Conservation (phyloP, 2,888 invertebrate genomes). For the Apodemia zela region DNA sequence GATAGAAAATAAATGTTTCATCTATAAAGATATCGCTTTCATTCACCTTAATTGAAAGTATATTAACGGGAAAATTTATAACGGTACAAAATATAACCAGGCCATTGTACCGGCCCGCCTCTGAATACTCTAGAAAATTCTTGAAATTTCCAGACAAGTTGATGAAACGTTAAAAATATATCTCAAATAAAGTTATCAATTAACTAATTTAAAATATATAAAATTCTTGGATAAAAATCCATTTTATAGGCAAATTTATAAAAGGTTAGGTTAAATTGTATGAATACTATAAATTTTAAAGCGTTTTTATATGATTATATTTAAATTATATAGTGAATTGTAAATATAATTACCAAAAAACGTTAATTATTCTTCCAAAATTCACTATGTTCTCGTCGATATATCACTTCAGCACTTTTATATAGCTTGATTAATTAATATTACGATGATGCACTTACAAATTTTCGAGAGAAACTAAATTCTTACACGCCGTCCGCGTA, state of each 20-base stretch:
- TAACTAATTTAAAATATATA: neutral
- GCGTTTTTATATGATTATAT: no score
- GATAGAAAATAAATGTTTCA: neutral
- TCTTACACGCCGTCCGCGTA: slow-evolving; percentile 64
- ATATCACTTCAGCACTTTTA: slow-evolving; percentile 50
- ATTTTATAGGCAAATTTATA: no score
- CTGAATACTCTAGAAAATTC: slow-evolving; percentile 60
- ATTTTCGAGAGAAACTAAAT: slow-evolving; percentile 69
- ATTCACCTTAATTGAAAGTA: slow-evolving; percentile 28
- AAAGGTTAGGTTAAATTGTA: neutral
- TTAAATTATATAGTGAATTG: neutral
- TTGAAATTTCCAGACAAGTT: slow-evolving; percentile 16
- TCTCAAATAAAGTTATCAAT: neutral
- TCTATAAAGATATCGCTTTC: neutral
- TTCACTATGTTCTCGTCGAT: slow-evolving; percentile 15
- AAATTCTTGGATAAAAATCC: no score
- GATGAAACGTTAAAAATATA: neutral
- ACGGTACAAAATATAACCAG: slow-evolving; percentile 52
- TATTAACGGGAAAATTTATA: slow-evolving; percentile 45
- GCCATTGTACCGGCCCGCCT: slow-evolving; percentile 51
- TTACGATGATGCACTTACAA: slow-evolving; percentile 51
- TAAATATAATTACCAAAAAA: slow-evolving; percentile 17
- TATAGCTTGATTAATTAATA: slow-evolving; percentile 33
- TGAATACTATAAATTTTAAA: neutral
- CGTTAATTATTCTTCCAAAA: slow-evolving; percentile 4